phyloP scores from a whole-genome alignment of 2,888 invertebrate genomes.

The Lepidochrysops patricia region DNA sequence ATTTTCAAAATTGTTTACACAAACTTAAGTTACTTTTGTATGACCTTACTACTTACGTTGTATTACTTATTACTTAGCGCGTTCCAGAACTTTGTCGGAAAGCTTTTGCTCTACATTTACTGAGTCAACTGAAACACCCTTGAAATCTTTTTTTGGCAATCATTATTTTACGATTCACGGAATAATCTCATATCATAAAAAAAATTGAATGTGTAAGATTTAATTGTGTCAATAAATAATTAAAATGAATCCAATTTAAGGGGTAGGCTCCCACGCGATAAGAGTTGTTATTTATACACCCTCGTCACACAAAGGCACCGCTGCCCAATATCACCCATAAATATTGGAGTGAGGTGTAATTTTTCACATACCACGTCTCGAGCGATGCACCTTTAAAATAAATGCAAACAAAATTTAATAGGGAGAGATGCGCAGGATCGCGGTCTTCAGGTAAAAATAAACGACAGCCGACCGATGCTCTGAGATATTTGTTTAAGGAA shows the following conservation, averaged over 20 bases:
- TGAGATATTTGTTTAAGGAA: slow-evolving; percentile 52
- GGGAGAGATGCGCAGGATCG: slow-evolving; percentile 73
- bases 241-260: slow-evolving; percentile 72
- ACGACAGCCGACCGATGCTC: slow-evolving; percentile 60
- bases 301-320: slow-evolving; percentile 72
- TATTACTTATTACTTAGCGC: too few relatives aligned
- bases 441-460: slow-evolving; percentile 70
- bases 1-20: background rate
- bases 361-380: slow-evolving; percentile 74
- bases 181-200: background rate
- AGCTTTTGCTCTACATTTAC: background rate
- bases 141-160: too few relatives aligned
- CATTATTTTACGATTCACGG: background rate
- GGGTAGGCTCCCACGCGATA: slow-evolving; percentile 73
- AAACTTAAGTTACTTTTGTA: background rate
- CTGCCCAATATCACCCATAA: slow-evolving; percentile 76
- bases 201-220: slow-evolving; percentile 23
- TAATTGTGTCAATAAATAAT: slow-evolving; percentile 62
- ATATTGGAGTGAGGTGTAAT: slow-evolving; percentile 75
- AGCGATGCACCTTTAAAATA: slow-evolving; percentile 75
- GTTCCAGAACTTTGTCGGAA: too few relatives aligned
- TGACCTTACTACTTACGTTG: too few relatives aligned
- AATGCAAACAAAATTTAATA: slow-evolving; percentile 76
- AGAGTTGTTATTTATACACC: slow-evolving; percentile 74
- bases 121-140: background rate